Evolutionary conservation across 2,113 vertebrate species (phyloP).

Genomic region (Pituophis catenifer): DNA sequence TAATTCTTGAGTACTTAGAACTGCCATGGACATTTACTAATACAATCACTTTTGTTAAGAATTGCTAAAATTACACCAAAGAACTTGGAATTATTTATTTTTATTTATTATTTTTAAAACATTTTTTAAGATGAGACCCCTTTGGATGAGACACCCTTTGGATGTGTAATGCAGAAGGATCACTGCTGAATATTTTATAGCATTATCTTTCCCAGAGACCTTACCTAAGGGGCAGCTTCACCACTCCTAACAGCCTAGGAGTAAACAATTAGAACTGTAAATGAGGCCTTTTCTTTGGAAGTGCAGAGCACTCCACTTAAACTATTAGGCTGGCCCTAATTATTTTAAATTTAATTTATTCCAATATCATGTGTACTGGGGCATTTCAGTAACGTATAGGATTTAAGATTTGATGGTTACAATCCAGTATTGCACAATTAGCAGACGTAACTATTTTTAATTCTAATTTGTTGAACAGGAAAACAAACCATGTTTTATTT

Average conservation of each 20-base stretch:
- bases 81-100: slow-evolving; percentile 69
- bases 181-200: slow-evolving; percentile 13
- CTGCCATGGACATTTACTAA: slow-evolving; percentile 58
- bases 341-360: slow-evolving; percentile 72
- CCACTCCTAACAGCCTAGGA: slow-evolving; percentile 15
- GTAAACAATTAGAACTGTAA: slow-evolving; percentile 35
- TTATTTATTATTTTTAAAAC: slow-evolving; percentile 58
- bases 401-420: slow-evolving; percentile 60
- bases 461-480: slow-evolving; percentile 52
- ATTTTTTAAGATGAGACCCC: slow-evolving; percentile 38
- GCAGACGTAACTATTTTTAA: slow-evolving; percentile 56
- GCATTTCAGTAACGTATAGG: slow-evolving; percentile 68
- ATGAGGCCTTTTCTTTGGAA: slow-evolving; percentile 39
- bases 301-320: slow-evolving; percentile 45
- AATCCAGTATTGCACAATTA: slow-evolving; percentile 65
- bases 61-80: slow-evolving; percentile 65
- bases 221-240: slow-evolving; percentile 35
- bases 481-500: slow-evolving; percentile 43
- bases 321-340: slow-evolving; percentile 52
- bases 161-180: slow-evolving; percentile 27
- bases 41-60: slow-evolving; percentile 58
- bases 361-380: slow-evolving; percentile 64
- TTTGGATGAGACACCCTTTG: slow-evolving; percentile 36
- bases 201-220: background rate
- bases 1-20: slow-evolving; percentile 54